Conservation (phyloP, 2,113 vertebrate genomes). For the Burhinus oedicnemus region DNA sequence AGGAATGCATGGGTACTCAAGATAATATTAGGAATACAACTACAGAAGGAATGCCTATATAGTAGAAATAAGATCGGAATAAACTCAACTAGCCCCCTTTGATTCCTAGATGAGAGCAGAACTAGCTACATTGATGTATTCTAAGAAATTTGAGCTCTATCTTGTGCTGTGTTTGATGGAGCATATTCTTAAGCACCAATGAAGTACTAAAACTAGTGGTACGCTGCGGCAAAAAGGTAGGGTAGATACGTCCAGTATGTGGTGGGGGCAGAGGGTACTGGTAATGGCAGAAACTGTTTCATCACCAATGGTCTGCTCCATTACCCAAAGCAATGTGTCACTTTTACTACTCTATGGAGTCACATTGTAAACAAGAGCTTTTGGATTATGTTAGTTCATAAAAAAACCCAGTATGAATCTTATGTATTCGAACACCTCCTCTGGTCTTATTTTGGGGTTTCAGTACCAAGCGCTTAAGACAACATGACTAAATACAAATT, state of each 20-base stretch:
- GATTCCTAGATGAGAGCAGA: neutral
- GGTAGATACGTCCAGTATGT: neutral
- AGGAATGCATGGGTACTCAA: neutral
- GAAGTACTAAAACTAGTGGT: neutral
- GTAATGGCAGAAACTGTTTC: neutral
- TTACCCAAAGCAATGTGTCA: neutral
- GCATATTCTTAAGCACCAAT: neutral
- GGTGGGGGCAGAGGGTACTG: neutral
- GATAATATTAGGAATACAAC: neutral
- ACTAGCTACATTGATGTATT: neutral
- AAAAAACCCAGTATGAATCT: neutral
- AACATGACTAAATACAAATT: neutral
- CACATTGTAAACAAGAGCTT: neutral
- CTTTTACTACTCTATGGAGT: neutral
- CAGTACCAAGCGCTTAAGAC: neutral
- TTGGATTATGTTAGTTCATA: neutral
- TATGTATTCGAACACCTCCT: neutral
- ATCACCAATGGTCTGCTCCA: neutral
- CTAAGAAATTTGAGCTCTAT: neutral
- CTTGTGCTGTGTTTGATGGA: neutral
- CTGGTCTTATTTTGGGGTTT: neutral
- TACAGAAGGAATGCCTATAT: neutral
- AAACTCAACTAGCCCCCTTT: neutral
- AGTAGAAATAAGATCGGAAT: neutral
- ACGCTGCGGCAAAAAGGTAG: neutral